Evolutionary conservation across 1,140 invertebrate genomes (phyloP).

Genomic region (Ips typographus): DNA sequence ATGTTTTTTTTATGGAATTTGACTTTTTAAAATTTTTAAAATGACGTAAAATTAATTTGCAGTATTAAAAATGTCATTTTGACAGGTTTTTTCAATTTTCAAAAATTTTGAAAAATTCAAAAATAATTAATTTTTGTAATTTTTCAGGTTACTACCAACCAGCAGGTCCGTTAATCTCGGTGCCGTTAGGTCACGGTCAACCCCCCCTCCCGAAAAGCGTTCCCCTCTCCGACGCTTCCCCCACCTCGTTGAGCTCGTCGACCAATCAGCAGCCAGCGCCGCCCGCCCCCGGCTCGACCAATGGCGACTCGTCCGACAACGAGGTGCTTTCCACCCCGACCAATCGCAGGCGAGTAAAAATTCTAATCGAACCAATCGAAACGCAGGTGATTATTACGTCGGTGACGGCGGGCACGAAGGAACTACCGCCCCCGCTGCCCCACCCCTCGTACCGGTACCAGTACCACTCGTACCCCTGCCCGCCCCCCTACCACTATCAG

Average conservation of each 20-base stretch:
- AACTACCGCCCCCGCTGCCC: slow-evolving; percentile 37
- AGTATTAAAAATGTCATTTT: too few relatives aligned
- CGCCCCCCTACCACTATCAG: slow-evolving; percentile 58
- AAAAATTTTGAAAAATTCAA: too few relatives aligned
- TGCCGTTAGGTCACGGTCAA: slow-evolving; percentile 58
- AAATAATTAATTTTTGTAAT: too few relatives aligned
- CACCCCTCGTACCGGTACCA: slow-evolving; percentile 42
- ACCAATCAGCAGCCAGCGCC: slow-evolving; percentile 43
- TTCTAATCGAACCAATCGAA: background rate
- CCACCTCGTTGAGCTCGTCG: slow-evolving; percentile 54
- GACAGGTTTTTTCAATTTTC: too few relatives aligned
- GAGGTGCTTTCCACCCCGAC: slow-evolving; percentile 45
- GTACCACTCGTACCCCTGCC: slow-evolving; percentile 49
- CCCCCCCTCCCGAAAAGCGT: slow-evolving; percentile 51
- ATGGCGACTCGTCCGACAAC: slow-evolving; percentile 53
- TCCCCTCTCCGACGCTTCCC: slow-evolving; percentile 50
- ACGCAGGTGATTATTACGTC: slow-evolving; percentile 51
- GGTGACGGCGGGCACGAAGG: slow-evolving; percentile 46
- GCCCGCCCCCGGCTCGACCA: slow-evolving; percentile 43
- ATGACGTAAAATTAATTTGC: too few relatives aligned
- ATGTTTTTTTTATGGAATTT: too few relatives aligned
- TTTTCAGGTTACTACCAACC: slow-evolving; percentile 82
- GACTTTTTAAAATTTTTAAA: too few relatives aligned
- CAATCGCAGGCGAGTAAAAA: slow-evolving; percentile 1
- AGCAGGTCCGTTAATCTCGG: slow-evolving; percentile 79